Evolutionary conservation across 2,113 vertebrate genomes (phyloP).

Genomic region (Hippocampus barbouri): DNA sequence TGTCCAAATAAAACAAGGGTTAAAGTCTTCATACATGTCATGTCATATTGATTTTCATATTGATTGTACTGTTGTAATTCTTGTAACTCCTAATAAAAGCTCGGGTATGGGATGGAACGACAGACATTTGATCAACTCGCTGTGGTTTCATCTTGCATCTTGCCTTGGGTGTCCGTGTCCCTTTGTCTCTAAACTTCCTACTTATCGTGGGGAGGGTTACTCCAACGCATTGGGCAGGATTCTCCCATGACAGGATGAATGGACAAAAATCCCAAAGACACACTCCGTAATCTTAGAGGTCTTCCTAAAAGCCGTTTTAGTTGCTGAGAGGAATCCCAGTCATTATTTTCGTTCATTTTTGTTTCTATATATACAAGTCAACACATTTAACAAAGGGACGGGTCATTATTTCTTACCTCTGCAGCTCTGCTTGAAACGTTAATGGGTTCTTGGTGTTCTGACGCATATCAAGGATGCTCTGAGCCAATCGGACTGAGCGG

Average conservation of each 20-base stretch:
- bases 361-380: background rate
- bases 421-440: conserved; percentile 84
- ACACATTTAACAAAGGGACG: background rate
- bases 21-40: no score
- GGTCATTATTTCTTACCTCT: conserved; percentile 70
- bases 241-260: background rate
- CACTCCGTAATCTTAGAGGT: background rate
- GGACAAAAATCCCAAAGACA: background rate
- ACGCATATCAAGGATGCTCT: conserved; percentile 85
- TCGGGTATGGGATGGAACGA: no score
- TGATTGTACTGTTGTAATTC: no score
- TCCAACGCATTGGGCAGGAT: no score
- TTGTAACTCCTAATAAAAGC: no score
- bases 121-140: no score
- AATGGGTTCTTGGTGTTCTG: conserved; percentile 75
- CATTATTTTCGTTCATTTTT: background rate
- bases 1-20: no score
- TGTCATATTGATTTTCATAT: no score
- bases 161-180: no score
- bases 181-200: no score
- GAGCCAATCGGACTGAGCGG: conserved; percentile 88
- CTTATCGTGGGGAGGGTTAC: no score
- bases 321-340: background rate
- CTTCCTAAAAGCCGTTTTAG: background rate
- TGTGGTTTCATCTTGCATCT: no score